Conservation (phyloP, 2,113 vertebrate genomes). For the Micromys minutus region DNA sequence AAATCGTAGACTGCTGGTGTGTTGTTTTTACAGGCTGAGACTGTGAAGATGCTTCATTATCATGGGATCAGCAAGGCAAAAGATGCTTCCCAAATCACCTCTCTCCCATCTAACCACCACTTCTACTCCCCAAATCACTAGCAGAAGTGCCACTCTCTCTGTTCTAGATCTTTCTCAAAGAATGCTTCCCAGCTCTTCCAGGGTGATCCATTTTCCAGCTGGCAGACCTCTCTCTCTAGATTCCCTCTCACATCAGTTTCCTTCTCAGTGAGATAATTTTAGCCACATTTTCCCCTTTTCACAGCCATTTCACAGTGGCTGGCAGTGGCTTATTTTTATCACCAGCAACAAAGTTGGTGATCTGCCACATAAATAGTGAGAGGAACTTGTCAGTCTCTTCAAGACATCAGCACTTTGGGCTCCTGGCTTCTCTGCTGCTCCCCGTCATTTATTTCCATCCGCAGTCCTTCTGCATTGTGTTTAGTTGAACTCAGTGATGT, state of each 20-base stretch:
- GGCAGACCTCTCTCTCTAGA: background rate
- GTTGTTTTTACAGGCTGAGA: background rate
- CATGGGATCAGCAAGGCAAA: background rate
- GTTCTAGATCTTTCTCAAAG: background rate
- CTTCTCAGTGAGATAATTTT: conserved; percentile 73
- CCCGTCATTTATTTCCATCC: background rate
- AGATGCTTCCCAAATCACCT: no score
- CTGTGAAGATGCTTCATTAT: background rate
- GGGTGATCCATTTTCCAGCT: background rate
- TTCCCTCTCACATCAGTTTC: conserved; percentile 36
- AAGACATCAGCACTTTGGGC: conserved; percentile 50
- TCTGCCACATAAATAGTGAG: conserved; percentile 77
- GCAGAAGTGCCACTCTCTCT: background rate
- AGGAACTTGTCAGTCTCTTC: conserved; percentile 66
- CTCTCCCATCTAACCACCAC: rapidly evolving
- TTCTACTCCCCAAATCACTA: no score
- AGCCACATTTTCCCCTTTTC: conserved; percentile 76
- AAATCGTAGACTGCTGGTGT: background rate
- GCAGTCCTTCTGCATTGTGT: background rate
- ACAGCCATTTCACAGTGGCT: conserved; percentile 79
- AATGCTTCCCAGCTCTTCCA: no score
- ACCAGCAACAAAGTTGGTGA: conserved; percentile 75
- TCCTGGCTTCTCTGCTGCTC: conserved; percentile 69
- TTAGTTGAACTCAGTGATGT: background rate
- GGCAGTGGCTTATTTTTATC: conserved; percentile 81